Base-by-base conservation (phyloP, 2,797 vertebrate species). In the Syngnathus acus region DNA sequence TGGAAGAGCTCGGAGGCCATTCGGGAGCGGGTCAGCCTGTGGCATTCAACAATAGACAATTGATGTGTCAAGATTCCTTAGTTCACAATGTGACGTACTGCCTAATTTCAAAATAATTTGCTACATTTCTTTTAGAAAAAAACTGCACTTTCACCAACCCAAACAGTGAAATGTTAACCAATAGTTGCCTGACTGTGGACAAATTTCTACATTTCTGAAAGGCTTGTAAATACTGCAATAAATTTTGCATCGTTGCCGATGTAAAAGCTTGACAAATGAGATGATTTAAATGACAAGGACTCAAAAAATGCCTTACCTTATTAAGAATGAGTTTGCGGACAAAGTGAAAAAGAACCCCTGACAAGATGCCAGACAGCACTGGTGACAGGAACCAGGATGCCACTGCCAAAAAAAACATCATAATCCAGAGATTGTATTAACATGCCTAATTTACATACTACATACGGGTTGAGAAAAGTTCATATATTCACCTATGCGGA, bases 361-460 rank as follows among this genome's bases (percentile, higher is more conserved):
- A 98, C 94, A 96, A 97, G 74, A 94, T 87, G 65, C 96, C 96
- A 0, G 96, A 99, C 43, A 99, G 92, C 53, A 99, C 83, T 5
- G 96, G 96, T 0, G 96, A 98, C 77, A 98, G 86, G 87, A 99
- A 99, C 96, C 96, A 99, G 74, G 96, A 99, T 32, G 94, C 79
- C 84, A 98, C 96, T 69, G 43, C 70, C 72, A 32, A 40, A 11
- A 59, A 43, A 45, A 45, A 45, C 32, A 5, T 26, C 23, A 19
- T 26, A 1, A 66, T 43, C 14, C 47, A 39, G 6, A 6, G 17
- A 17, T 64, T 62, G 67, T 26, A 57, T 19, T 9, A 19, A 0
- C 1, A 64, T 11, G 51, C 21, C 0, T 38, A 32, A 61, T 65
- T 57, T 13, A 65, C 17, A 14, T 39, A 16, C 10, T 11, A 6